Evolutionary conservation across 1,140 invertebrate genomes (phyloP).

Genomic region (Heliconius congener): DNA sequence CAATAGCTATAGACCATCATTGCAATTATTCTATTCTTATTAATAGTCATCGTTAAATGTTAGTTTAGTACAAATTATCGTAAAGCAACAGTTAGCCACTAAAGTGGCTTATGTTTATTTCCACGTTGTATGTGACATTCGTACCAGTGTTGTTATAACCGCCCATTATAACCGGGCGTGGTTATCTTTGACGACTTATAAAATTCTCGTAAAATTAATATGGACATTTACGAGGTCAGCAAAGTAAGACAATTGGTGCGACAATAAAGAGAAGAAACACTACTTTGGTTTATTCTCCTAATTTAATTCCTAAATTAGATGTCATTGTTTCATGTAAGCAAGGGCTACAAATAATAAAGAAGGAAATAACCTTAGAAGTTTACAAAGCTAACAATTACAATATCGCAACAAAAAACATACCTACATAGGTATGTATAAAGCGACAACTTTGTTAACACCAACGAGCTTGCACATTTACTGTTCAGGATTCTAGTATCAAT

Average conservation of each 20-base stretch:
- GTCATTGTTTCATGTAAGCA: background rate
- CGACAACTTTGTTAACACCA: too few relatives aligned
- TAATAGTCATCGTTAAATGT: background rate
- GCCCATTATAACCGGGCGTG: background rate
- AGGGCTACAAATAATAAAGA: background rate
- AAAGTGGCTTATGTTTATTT: background rate
- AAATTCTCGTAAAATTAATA: conserved; percentile 19
- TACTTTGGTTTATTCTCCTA: background rate
- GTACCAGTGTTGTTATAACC: background rate
- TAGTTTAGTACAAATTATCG: background rate
- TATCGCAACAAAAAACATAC: too few relatives aligned
- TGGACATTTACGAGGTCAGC: conserved; percentile 14
- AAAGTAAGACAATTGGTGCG: background rate
- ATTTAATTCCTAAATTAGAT: background rate
- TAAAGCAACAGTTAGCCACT: background rate
- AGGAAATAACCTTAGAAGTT: background rate
- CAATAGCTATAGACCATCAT: background rate
- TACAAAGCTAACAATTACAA: background rate
- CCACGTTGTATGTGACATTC: background rate
- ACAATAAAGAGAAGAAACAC: background rate
- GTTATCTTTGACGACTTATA: conserved; percentile 1
- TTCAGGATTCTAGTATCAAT: background rate
- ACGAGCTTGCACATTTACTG: background rate
- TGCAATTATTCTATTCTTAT: background rate
- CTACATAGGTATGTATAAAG: too few relatives aligned